Evolutionary conservation across 2,888 invertebrate genomes (phyloP).

Genomic region (Erpobdella octoculata): DNA sequence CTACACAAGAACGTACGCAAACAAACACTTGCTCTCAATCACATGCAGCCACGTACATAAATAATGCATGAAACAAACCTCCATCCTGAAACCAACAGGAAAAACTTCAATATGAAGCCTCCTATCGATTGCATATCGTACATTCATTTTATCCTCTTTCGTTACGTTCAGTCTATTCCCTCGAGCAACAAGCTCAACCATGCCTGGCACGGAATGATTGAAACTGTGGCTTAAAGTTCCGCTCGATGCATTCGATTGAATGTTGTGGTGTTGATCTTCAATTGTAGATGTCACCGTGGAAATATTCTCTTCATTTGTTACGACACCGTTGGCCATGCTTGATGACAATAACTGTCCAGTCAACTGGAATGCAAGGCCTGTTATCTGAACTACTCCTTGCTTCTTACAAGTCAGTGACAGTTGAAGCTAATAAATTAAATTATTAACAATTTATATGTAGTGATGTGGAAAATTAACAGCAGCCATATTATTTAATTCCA

Average conservation of each 20-base stretch:
- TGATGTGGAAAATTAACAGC: no score
- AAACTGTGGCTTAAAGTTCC: background rate
- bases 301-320: background rate
- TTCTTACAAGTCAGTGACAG: background rate
- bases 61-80: no score
- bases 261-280: background rate
- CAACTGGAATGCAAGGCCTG: conserved; percentile 19
- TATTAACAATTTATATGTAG: background rate
- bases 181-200: background rate
- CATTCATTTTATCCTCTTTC: conserved; percentile 16
- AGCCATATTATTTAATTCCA: no score
- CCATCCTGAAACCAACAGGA: background rate
- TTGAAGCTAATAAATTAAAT: background rate
- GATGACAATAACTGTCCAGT: background rate
- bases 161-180: conserved; percentile 23
- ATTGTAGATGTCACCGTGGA: background rate
- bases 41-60: no score
- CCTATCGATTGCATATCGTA: background rate
- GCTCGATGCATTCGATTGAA: background rate
- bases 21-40: no score
- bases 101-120: conserved; percentile 10
- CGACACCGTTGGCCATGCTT: background rate
- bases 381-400: background rate
- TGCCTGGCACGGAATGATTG: conserved; percentile 6
- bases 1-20: no score